phyloP scores from a whole-genome alignment of 2,888 invertebrate genomes.

The Rhamnusium bicolor region DNA sequence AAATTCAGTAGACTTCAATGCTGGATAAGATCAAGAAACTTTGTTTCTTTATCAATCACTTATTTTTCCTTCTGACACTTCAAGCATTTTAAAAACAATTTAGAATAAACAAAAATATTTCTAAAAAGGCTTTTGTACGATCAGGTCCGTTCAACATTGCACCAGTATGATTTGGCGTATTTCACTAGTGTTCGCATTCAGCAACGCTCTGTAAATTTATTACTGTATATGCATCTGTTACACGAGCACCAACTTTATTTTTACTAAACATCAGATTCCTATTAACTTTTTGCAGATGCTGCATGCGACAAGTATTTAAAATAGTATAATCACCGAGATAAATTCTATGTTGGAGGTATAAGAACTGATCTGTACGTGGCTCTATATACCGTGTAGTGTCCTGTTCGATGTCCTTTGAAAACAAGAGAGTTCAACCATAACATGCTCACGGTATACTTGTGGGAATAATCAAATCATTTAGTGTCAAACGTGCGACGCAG shows the following conservation, averaged over 20 bases:
- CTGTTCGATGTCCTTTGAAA: slow-evolving; percentile 50
- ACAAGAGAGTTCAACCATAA: slow-evolving; percentile 62
- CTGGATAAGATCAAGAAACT: too few species aligned
- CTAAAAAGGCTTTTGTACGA: too few species aligned
- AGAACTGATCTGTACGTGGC: slow-evolving; percentile 4
- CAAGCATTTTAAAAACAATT: too few species aligned
- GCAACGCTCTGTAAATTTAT: neutral
- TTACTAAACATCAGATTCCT: too few species aligned
- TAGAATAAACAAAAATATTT: too few species aligned
- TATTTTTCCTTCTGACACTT: too few species aligned
- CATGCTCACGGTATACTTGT: slow-evolving; percentile 61
- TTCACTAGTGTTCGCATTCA: neutral
- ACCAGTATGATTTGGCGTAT: too few species aligned
- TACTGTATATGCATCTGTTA: neutral
- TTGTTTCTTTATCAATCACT: too few species aligned
- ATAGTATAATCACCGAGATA: slow-evolving; percentile 29
- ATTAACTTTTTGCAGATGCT: slow-evolving; percentile 15
- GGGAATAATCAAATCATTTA: slow-evolving; percentile 64
- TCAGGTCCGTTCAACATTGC: too few species aligned
- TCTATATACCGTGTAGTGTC: slow-evolving; percentile 9
- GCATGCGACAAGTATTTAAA: slow-evolving; percentile 19
- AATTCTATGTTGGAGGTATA: slow-evolving; percentile 25
- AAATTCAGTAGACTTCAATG: too few species aligned
- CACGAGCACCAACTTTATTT: too few species aligned
- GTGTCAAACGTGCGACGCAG: slow-evolving; percentile 61